Evolutionary conservation across 2,888 invertebrate species (phyloP), one percentile per base, ranked within the genome.

Genomic region (Pollenia labialis): DNA sequence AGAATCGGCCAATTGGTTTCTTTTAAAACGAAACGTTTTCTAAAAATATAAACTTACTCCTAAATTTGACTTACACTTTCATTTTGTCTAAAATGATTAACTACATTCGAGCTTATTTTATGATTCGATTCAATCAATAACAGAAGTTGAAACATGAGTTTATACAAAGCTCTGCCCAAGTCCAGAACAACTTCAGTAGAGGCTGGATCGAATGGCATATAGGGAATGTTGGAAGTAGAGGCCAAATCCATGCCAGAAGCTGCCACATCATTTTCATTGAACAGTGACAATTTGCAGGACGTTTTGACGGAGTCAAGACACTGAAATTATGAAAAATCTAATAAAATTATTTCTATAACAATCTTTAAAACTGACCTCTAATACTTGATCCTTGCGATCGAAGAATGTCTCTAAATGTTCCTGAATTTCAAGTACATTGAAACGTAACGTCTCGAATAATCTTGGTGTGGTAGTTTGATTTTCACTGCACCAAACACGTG

Each of bases 391-490:
- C 90, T 97, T 96, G 85, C 97, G 95, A 93, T 99, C 98, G 89
- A 98, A 96, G 92, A 98, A 98, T 0, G 98, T 99, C 93, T 99
- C 99, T 89, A 98, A 95, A 93, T 99, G 99, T 91, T 99, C 99
- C 90, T 98, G 97, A 88, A 99, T 96, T 93, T 99, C 98, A 54
- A 99, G 94, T 90, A 98, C 96, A 88, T 97, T 97, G 92, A 97
- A 98, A 72, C 97, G 95, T 76, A 99, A 95, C 3, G 96, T 95
- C 92, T 99, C 98, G 8, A 97, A 95, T 10, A 98, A 94, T 79
- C 96, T 94, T 14, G 96, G 94, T 82, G 97, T 96, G 64, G 95
- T 95, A 40, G 97, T 95, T 10, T 96, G 95, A 23, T 96, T 95
- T 0, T 97, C 94, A 82, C 96, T 96, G 90, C 95, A 97, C 97